phyloP scores from a whole-genome alignment of 2,888 invertebrate species.

The Heliconius hortense region DNA sequence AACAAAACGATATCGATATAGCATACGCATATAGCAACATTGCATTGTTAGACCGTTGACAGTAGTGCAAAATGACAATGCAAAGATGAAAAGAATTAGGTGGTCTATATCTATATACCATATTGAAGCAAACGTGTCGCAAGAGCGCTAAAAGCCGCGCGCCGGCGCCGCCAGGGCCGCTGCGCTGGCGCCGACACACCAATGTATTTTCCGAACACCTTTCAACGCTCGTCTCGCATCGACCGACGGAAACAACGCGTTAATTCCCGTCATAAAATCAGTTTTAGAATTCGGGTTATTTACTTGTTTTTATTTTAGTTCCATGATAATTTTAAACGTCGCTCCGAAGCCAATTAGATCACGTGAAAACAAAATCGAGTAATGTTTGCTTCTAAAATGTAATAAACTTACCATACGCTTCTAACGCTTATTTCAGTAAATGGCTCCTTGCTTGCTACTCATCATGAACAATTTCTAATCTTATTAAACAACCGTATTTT shows the following conservation, averaged over 20 bases:
- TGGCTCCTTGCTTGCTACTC: slow-evolving; percentile 8
- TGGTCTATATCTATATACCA: slow-evolving; percentile 23
- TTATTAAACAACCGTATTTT: neutral
- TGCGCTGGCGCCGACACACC: slow-evolving; percentile 53
- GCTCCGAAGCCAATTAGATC: slow-evolving; percentile 76
- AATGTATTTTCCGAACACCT: slow-evolving; percentile 79
- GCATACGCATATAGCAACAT: neutral
- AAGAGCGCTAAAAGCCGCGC: slow-evolving; percentile 59
- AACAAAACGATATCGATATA: neutral
- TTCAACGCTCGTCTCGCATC: slow-evolving; percentile 80
- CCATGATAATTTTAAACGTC: slow-evolving; percentile 79
- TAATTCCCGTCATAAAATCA: slow-evolving; percentile 82
- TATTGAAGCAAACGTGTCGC: slow-evolving; percentile 60
- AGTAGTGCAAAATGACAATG: slow-evolving; percentile 4
- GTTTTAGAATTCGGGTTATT: slow-evolving; percentile 82
- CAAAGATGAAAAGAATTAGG: slow-evolving; percentile 32
- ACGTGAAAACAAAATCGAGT: slow-evolving; percentile 65
- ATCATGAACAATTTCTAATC: neutral
- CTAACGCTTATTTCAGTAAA: slow-evolving; percentile 26
- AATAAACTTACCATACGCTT: slow-evolving; percentile 37
- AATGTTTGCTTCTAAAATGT: slow-evolving; percentile 42
- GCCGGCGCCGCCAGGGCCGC: slow-evolving; percentile 52
- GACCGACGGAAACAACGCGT: slow-evolving; percentile 82
- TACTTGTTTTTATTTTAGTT: slow-evolving; percentile 81
- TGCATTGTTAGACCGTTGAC: neutral